Evolutionary conservation across 2,113 vertebrate genomes (phyloP).

Genomic region (Pipa parva): DNA sequence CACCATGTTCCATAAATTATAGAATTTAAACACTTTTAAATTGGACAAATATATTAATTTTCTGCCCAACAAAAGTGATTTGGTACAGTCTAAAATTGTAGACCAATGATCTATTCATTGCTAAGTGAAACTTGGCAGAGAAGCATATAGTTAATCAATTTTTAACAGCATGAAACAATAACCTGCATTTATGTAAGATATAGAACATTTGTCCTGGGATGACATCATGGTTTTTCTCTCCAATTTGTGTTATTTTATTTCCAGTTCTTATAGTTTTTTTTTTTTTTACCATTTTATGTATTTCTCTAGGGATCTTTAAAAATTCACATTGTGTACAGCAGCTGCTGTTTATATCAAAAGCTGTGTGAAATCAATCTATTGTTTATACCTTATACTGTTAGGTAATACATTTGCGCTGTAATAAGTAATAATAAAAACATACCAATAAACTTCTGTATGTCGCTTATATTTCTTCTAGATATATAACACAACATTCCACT

Average conservation of each 20-base stretch:
- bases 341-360: slow-evolving; percentile 44
- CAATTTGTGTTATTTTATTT: slow-evolving; percentile 41
- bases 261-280: slow-evolving; percentile 20
- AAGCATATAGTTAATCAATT: neutral
- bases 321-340: slow-evolving; percentile 48
- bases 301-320: slow-evolving; percentile 44
- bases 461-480: slow-evolving; percentile 53
- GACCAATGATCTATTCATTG: slow-evolving; percentile 41
- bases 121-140: neutral
- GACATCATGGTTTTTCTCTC: slow-evolving; percentile 38
- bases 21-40: slow-evolving; percentile 6
- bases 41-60: slow-evolving; percentile 44
- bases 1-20: too few species aligned
- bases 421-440: slow-evolving; percentile 52
- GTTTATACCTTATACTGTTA: slow-evolving; percentile 57
- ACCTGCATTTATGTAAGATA: slow-evolving; percentile 36
- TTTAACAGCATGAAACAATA: slow-evolving; percentile 46
- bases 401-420: slow-evolving; percentile 49
- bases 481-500: slow-evolving; percentile 52
- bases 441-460: slow-evolving; percentile 49
- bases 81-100: slow-evolving; percentile 50
- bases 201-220: slow-evolving; percentile 43
- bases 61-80: slow-evolving; percentile 47
- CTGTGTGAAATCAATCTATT: slow-evolving; percentile 51
- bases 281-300: slow-evolving; percentile 31